Conservation (phyloP, 2,113 vertebrate species). For the Sapajus apella region DNA sequence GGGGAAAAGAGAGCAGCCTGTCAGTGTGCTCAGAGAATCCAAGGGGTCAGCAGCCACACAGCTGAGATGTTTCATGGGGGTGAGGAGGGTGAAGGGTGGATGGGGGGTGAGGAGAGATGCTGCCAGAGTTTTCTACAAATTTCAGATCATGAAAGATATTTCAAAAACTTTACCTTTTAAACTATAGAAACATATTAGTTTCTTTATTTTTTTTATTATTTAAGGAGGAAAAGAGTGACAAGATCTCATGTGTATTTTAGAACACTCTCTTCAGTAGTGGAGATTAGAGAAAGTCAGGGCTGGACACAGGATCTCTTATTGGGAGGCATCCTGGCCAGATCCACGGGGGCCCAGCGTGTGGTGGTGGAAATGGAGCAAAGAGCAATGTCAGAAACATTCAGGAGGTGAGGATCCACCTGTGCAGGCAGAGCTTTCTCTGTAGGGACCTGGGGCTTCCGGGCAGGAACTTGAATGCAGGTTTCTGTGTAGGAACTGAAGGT, state of each 20-base stretch:
- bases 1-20: too few species aligned
- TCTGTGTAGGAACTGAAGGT: background rate
- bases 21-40: background rate
- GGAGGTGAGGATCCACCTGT: background rate
- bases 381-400: background rate
- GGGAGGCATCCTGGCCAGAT: background rate
- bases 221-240: background rate
- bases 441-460: background rate
- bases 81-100: background rate
- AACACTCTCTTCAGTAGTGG: background rate
- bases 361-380: background rate
- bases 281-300: background rate
- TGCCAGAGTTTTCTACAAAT: background rate
- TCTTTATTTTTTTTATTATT: background rate
- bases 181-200: background rate
- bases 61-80: accelerated
- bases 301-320: background rate
- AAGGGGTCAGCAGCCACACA: background rate
- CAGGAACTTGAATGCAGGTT: background rate
- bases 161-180: background rate
- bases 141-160: background rate
- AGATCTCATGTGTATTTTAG: background rate
- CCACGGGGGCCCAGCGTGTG: accelerated
- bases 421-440: too few species aligned
- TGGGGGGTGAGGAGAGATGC: background rate